Evolutionary conservation across 2,888 invertebrate genomes (phyloP).

Genomic region (Iphiclides podalirius): DNA sequence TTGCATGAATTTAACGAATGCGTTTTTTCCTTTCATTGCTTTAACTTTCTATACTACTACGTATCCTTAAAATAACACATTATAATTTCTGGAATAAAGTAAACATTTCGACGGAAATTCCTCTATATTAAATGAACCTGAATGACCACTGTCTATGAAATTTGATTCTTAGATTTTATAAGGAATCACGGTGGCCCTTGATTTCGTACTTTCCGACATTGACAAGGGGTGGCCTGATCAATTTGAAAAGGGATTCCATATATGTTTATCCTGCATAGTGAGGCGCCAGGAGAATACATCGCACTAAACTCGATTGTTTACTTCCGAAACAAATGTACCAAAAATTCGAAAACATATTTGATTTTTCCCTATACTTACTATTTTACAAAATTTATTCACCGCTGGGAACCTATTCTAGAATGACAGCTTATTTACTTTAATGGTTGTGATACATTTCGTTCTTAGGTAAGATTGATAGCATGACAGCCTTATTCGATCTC

Average conservation of each 20-base stretch:
- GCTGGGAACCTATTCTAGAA: not conserved
- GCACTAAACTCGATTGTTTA: conserved; percentile 22
- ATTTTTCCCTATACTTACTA: conserved; percentile 12
- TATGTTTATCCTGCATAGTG: conserved; percentile 32
- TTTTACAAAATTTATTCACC: conserved; percentile 8
- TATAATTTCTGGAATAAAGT: too few species aligned
- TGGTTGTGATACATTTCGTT: not conserved
- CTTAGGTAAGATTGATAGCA: not conserved
- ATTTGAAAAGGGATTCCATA: conserved; percentile 36
- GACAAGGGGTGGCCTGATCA: conserved; percentile 37
- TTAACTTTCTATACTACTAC: too few species aligned
- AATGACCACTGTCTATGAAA: conserved; percentile 19
- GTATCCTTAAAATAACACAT: too few species aligned
- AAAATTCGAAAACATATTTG: conserved; percentile 6
- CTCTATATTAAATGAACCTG: too few species aligned
- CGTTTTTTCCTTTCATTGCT: too few species aligned
- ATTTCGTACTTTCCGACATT: conserved; percentile 31
- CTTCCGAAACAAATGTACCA: conserved; percentile 14
- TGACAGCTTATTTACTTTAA: not conserved
- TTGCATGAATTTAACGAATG: too few species aligned
- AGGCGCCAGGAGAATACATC: conserved; percentile 16
- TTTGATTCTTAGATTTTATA: conserved; percentile 20
- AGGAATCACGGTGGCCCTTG: conserved; percentile 19
- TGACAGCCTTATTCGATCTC: not conserved
- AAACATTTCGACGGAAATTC: too few species aligned